These are phyloP conservation scores for Drosophila kanekoi DNA, from an alignment of 2,888 invertebrate species.

Conservation along the genomic window DNA sequence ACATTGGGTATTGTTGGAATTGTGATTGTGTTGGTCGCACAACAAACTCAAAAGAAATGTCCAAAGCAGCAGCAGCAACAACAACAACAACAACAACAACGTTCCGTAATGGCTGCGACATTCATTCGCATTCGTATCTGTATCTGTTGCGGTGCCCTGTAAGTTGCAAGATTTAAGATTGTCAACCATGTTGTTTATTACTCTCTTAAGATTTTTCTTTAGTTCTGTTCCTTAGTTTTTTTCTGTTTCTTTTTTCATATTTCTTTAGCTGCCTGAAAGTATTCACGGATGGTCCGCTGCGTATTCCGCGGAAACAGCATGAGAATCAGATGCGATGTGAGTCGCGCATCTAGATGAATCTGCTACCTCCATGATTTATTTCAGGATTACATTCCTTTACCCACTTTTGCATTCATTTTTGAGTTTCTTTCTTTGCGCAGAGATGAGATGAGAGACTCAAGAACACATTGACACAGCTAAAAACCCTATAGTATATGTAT, in stretches of 20 bases:
- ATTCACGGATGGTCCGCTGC: constrained; percentile 34
- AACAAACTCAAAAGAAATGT: constrained; percentile 63
- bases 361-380: constrained; percentile 60
- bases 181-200: constrained; percentile 82
- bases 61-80: constrained; percentile 34
- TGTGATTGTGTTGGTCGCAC: constrained; percentile 61
- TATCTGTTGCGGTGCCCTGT: constrained; percentile 61
- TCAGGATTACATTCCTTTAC: constrained; percentile 15
- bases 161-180: constrained; percentile 79
- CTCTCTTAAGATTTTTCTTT: constrained; percentile 78
- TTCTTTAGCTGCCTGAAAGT: constrained; percentile 23
- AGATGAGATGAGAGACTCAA: background rate
- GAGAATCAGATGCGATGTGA: constrained; percentile 42
- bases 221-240: constrained; percentile 36
- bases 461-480: no score
- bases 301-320: constrained; percentile 63
- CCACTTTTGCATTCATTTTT: background rate
- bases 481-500: no score
- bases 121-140: constrained; percentile 76
- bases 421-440: background rate
- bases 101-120: constrained; percentile 80
- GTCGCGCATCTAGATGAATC: constrained; percentile 47
- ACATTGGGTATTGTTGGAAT: constrained; percentile 53
- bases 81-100: constrained; percentile 24
- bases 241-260: constrained; percentile 20